Conservation (phyloP, 2,888 invertebrate genomes). For the Leptura quadrifasciata region DNA sequence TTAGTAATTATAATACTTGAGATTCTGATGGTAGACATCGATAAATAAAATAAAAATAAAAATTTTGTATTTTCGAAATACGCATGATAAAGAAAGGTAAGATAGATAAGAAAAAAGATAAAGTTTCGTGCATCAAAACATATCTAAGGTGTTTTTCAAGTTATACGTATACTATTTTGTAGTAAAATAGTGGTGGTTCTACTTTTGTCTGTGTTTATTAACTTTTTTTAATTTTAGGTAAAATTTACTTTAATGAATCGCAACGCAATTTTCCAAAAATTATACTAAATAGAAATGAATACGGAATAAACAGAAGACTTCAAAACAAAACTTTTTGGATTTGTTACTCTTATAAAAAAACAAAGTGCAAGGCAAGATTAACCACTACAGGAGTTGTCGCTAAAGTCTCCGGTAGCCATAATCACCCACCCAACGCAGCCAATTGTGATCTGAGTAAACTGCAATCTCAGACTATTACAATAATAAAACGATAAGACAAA, state of each 20-base stretch:
- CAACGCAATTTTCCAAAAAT: constrained; percentile 52
- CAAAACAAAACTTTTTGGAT: constrained; percentile 60
- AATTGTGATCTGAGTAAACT: constrained; percentile 47
- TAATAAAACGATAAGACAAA: constrained; percentile 12
- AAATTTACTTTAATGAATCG: constrained; percentile 50
- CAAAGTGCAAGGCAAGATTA: constrained; percentile 56
- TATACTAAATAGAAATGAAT: constrained; percentile 55
- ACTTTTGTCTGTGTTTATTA: no score
- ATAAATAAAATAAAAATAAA: not conserved
- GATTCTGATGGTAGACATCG: not conserved
- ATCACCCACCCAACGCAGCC: constrained; percentile 52
- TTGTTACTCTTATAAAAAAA: constrained; percentile 57
- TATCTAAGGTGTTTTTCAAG: not conserved
- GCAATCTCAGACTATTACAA: constrained; percentile 44
- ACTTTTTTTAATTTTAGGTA: constrained; percentile 40
- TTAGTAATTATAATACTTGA: no score
- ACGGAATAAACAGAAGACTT: constrained; percentile 52
- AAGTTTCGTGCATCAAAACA: not conserved
- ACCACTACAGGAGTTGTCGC: constrained; percentile 53
- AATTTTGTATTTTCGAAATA: not conserved
- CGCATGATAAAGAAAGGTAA: not conserved
- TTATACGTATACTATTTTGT: not conserved
- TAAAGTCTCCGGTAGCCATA: constrained; percentile 47
- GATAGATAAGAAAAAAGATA: not conserved
- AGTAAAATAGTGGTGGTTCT: not conserved